phyloP scores from a whole-genome alignment of 2,113 vertebrate species.

The Otocyon megalotis region DNA sequence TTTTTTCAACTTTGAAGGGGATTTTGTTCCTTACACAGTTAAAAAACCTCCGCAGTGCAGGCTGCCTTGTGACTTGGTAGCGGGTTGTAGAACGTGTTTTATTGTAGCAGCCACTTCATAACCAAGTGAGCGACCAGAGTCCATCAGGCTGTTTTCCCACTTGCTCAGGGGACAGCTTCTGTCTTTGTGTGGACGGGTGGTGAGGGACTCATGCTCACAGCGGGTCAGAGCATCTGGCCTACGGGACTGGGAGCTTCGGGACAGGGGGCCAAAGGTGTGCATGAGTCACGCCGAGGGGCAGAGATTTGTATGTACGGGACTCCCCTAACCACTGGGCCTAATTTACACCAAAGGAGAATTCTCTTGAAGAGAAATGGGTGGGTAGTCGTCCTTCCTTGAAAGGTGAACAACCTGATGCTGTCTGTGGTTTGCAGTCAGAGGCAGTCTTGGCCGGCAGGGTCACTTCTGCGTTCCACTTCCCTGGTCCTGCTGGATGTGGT shows the following conservation, averaged over 20 bases:
- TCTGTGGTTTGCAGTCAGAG: too few species aligned
- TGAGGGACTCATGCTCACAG: neutral
- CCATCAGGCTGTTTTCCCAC: rapidly evolving
- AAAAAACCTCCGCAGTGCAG: rapidly evolving
- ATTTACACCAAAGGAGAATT: rapidly evolving
- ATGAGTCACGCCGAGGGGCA: rapidly evolving
- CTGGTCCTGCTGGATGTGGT: rapidly evolving
- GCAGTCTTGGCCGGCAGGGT: too few species aligned
- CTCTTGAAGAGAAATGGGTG: too few species aligned
- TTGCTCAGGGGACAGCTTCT: neutral
- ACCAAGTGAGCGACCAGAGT: rapidly evolving
- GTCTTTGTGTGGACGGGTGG: rapidly evolving
- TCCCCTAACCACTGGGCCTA: neutral
- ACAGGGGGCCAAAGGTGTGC: neutral
- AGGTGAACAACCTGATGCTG: rapidly evolving
- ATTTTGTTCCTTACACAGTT: neutral
- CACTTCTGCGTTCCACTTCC: neutral
- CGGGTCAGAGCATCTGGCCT: rapidly evolving
- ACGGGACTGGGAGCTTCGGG: neutral
- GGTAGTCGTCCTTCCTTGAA: neutral
- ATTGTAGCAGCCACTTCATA: rapidly evolving
- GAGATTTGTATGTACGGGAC: neutral
- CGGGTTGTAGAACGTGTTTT: rapidly evolving
- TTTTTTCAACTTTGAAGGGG: rapidly evolving
- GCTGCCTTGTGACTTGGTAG: rapidly evolving